Evolutionary conservation across 2,888 invertebrate genomes (phyloP), one percentile per base, ranked within the genome.

Genomic region (Tipula vernalis): DNA sequence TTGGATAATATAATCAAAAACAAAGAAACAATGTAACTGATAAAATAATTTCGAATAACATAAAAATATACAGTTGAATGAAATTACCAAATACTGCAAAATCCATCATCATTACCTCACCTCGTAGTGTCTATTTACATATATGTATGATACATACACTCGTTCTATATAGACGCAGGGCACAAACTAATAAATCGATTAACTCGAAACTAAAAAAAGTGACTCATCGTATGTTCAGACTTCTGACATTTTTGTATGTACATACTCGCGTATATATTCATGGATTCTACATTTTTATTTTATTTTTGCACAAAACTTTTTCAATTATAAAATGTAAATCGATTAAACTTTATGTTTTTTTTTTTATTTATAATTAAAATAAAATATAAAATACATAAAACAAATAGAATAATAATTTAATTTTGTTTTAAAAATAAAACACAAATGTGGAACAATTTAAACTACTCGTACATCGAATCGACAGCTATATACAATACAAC

Each of bases 321-420:
- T 71, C 71, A 71, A 71, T 71, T 71, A 71, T 71, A 71, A 71
- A 71, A 71, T 71, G 71, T 71, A 71, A 71, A 71, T 71, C 71
- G 71, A 71, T 71, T 71, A 28, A 71, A 71, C 28, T 28, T 71
- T 8, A n/a, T 57, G 28, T 28, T 18, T 57, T 18, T 71, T 18
- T 71, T 71, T 57, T 18, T 28, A 15, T 57, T 57, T 57, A 57
- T 57, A 57, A 57, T 57, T 57, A 57, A 57, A 57, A 57, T 57
- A 57, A 15, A 44, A 57, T 57, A 57, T 57, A 57, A 57, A 57
- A 44, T 28, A 28, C 28, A 28, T 10, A 44, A 57, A 71, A 71
- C 28, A 71, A 71, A 28, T 28, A 28, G 71, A 71, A 71, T 71
- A 71, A 51, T 51, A 15, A 15, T 18, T 51, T 51, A 15, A 15